These are phyloP conservation scores for Egretta garzetta DNA, from an alignment of 2,113 vertebrate species.

Conservation along the genomic window DNA sequence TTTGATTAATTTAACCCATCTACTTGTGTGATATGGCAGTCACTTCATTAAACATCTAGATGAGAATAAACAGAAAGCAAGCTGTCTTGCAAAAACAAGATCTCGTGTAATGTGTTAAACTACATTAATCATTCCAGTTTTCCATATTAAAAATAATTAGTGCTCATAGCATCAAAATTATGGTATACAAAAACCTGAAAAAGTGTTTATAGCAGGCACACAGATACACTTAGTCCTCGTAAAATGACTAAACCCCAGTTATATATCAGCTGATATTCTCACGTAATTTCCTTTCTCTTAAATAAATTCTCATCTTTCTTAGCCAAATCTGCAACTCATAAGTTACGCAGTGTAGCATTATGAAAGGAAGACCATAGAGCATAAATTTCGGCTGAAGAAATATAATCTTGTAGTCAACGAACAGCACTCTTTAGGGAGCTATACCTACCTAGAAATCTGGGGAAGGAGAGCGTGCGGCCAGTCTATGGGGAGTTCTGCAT, in stretches of 20 bases:
- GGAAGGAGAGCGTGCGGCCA: background rate
- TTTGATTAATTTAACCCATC: constrained; percentile 61
- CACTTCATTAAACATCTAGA: constrained; percentile 55
- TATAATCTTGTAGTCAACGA: background rate
- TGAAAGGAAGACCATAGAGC: background rate
- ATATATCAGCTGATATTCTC: background rate
- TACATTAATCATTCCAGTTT: constrained; percentile 24
- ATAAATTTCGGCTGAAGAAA: constrained; percentile 1
- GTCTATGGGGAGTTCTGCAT: background rate
- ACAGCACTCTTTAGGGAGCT: background rate
- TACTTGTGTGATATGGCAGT: constrained; percentile 27
- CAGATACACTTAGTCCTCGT: background rate
- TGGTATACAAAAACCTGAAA: background rate
- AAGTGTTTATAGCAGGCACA: background rate
- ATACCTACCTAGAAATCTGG: background rate
- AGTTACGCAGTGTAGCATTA: background rate
- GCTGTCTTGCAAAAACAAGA: constrained; percentile 20
- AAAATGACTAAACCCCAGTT: background rate
- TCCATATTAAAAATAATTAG: constrained; percentile 39
- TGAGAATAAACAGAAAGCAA: constrained; percentile 54
- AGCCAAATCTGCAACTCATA: background rate
- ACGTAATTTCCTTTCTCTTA: background rate
- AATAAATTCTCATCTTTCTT: background rate
- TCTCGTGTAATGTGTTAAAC: background rate
- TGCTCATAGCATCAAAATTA: background rate